Evolutionary conservation across 2,888 invertebrate genomes (phyloP).

Genomic region (Diloba caeruleocephala): DNA sequence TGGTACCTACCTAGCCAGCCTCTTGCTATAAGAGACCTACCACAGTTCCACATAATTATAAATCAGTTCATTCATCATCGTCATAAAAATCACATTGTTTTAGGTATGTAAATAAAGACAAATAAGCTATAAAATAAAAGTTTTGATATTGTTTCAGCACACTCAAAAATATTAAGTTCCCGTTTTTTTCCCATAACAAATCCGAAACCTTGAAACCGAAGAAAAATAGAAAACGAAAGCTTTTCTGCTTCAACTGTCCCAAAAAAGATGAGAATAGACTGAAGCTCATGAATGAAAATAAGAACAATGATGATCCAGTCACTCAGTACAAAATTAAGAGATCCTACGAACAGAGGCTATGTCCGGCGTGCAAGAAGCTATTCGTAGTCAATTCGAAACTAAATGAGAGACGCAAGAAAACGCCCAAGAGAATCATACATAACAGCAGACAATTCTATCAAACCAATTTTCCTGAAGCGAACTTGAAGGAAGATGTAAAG

Average conservation of each 20-base stretch:
- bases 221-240: constrained; percentile 65
- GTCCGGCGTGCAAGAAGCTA: constrained; percentile 54
- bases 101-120: no score
- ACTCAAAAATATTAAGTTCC: constrained; percentile 68
- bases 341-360: constrained; percentile 49
- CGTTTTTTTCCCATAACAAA: constrained; percentile 81
- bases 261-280: constrained; percentile 25
- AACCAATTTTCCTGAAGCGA: constrained; percentile 15
- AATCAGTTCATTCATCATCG: no score
- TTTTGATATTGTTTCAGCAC: constrained; percentile 61
- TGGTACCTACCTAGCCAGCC: no score
- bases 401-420: constrained; percentile 20
- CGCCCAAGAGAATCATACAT: constrained; percentile 39
- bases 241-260: constrained; percentile 55
- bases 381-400: constrained; percentile 24
- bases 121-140: not conserved
- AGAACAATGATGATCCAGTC: constrained; percentile 11
- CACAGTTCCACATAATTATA: no score
- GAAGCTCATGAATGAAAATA: constrained; percentile 7
- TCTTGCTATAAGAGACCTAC: no score
- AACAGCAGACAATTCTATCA: constrained; percentile 59
- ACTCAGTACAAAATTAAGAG: constrained; percentile 41
- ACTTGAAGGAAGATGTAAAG: constrained; percentile 20
- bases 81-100: no score
- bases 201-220: constrained; percentile 51